These are phyloP conservation scores for Dinocampus coccinellae DNA, from an alignment of 2,888 invertebrate species.

Conservation along the genomic window DNA sequence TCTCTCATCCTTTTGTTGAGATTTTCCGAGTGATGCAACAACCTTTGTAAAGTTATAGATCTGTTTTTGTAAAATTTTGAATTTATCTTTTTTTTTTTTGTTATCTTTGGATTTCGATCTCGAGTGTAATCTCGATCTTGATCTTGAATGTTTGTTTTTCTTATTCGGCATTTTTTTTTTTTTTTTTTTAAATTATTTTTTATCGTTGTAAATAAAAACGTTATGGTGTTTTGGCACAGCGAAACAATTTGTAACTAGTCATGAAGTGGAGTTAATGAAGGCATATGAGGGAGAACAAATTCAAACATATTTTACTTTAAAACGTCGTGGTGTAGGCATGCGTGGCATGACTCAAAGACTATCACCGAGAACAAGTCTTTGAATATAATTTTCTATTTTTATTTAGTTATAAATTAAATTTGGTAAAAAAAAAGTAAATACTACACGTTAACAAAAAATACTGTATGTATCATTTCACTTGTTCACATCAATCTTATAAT, in stretches of 20 bases:
- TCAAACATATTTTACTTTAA: too few relatives aligned
- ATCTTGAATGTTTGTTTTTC: conserved; percentile 26
- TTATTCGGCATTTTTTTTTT: not conserved
- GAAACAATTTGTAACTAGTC: conserved; percentile 1
- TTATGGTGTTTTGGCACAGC: conserved; percentile 15
- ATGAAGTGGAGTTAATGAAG: not conserved
- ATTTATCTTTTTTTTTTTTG: conserved; percentile 1
- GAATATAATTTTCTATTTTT: too few relatives aligned
- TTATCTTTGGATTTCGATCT: conserved; percentile 8
- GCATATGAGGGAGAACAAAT: too few relatives aligned
- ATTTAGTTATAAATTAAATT: too few relatives aligned
- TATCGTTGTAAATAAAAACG: not conserved
- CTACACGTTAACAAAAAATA: too few relatives aligned
- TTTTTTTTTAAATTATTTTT: not conserved
- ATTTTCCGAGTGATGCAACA: conserved; percentile 14
- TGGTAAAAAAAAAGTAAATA: too few relatives aligned
- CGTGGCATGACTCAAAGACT: conserved; percentile 36
- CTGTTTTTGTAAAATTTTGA: conserved; percentile 16
- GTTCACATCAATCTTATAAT: too few relatives aligned
- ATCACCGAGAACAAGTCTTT: conserved; percentile 40
- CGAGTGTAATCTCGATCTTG: conserved; percentile 27
- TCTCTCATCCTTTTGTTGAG: too few relatives aligned
- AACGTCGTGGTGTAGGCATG: conserved; percentile 37
- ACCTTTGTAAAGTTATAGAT: conserved; percentile 34
- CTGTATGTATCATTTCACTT: too few relatives aligned